These are phyloP conservation scores for Sisor rabdophorus DNA, from an alignment of 2,113 vertebrate species.

Conservation along the genomic window DNA sequence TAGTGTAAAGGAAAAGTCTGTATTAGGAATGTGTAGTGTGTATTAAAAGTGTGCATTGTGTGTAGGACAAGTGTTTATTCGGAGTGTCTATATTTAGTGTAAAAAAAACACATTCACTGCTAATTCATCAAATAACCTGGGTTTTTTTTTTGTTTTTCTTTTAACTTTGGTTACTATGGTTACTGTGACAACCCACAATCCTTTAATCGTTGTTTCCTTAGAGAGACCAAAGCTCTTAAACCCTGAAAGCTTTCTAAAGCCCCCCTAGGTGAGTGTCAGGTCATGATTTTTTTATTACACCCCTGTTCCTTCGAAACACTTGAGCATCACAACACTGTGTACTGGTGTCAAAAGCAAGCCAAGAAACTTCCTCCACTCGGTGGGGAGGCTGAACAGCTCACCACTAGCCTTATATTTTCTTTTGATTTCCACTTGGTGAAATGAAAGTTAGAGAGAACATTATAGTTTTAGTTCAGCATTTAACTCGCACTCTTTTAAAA, in stretches of 20 bases:
- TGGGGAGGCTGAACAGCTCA: neutral
- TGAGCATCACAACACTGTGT: neutral
- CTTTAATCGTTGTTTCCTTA: neutral
- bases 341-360: neutral
- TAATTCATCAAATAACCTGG: too few species aligned
- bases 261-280: neutral
- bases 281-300: neutral
- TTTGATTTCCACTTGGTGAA: conserved; percentile 2
- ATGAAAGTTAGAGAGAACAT: neutral
- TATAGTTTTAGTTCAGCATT: neutral
- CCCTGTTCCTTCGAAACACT: neutral
- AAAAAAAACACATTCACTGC: too few species aligned
- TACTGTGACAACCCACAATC: neutral
- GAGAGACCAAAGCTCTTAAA: neutral
- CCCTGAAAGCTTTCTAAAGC: neutral
- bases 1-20: too few species aligned
- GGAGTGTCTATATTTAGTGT: too few species aligned
- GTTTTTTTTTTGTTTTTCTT: too few species aligned
- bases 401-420: neutral
- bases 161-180: neutral
- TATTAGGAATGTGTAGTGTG: too few species aligned
- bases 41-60: neutral
- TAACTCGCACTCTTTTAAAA: neutral
- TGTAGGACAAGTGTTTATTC: neutral
- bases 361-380: neutral